Base-by-base conservation (phyloP, 2,888 invertebrate genomes). In the Empis stercorea region DNA sequence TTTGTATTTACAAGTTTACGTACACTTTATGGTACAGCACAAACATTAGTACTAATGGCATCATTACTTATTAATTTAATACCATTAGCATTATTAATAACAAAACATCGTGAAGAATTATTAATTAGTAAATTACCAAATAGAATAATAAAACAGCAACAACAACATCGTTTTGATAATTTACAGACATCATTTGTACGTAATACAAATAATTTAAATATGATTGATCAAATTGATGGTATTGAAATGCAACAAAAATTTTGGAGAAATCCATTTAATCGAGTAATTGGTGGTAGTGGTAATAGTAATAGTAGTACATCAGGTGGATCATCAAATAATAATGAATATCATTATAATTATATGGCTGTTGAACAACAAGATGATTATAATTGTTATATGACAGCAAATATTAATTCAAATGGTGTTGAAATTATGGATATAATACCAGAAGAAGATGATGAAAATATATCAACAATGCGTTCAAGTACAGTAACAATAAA, bases 371-470 rank as follows among this genome's bases (percentile, higher is more conserved):
- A 38, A 4, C 45, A 44, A 14, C 48, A 50, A 14, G 50, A 50
- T 16, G 32, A 27, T 2, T 27, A 9, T 27, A 15, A 48, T 14
- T 34, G 36, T 3, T 37, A 10, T 37, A 10, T 63, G 42, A 59
- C 64, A 15, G 60, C 63, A 7, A 66, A 66, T 48, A 60, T 68
- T 15, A 68, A 66, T 57, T 62, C 66, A 2, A 66, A 67, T 54
- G 67, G 67, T 1, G 67, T 68, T 10, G 67, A 68, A 51, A 68
- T 68, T 17, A 68, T 68, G 67, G 67, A 68, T 53, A 68, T 68
- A 15, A 68, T 68, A 50, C 67, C 68, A 30, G 67, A 68, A 48
- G 67, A 68, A 53, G 52, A 52, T 15, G 67, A 68, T 50, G 68
- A 68, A 51, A 66, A 59, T 13, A 49, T 61, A 17, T 68, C 68